A percentile compares a stretch with the other conserved stretches of the same genome.
These are phyloP conservation scores for Syncerus caffer DNA, from an alignment of 2,797 vertebrate species.

Conservation along the genomic window DNA sequence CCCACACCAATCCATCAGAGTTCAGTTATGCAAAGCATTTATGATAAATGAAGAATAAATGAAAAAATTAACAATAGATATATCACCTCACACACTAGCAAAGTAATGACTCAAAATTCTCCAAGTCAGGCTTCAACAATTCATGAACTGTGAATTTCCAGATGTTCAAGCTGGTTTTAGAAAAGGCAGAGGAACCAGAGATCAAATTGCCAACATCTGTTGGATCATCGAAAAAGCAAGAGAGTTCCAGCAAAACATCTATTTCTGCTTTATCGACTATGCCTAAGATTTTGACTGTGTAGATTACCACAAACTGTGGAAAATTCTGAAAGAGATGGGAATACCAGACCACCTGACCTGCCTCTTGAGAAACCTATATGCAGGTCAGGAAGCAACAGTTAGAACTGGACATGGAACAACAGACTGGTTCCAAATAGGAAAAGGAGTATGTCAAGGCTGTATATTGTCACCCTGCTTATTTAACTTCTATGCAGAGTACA, in stretches of 20 bases:
- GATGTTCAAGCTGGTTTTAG: neutral
- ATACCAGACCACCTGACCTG: neutral
- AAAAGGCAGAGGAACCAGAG: neutral
- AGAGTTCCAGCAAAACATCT: neutral
- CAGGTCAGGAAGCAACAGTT: neutral
- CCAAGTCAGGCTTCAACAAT: neutral
- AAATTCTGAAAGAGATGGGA: neutral
- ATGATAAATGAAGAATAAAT: neutral
- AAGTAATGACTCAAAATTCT: neutral
- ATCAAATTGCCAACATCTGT: neutral
- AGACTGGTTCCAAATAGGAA: neutral
- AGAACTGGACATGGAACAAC: neutral
- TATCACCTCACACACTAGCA: neutral
- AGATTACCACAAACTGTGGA: neutral
- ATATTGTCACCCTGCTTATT: neutral
- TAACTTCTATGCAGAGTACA: neutral
- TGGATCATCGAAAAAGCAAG: neutral
- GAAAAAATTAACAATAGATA: neutral
- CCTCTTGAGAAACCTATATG: neutral
- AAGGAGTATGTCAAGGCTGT: neutral
- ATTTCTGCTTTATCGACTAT: neutral
- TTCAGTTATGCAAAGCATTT: neutral
- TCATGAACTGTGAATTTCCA: neutral
- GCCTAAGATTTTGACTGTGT: neutral
- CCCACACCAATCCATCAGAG: neutral